Percentiles rank a stretch among this genome's conserved stretches.
These are phyloP conservation scores for Holocentrus rufus DNA, from an alignment of 2,797 vertebrate genomes.

Conservation along the genomic window DNA sequence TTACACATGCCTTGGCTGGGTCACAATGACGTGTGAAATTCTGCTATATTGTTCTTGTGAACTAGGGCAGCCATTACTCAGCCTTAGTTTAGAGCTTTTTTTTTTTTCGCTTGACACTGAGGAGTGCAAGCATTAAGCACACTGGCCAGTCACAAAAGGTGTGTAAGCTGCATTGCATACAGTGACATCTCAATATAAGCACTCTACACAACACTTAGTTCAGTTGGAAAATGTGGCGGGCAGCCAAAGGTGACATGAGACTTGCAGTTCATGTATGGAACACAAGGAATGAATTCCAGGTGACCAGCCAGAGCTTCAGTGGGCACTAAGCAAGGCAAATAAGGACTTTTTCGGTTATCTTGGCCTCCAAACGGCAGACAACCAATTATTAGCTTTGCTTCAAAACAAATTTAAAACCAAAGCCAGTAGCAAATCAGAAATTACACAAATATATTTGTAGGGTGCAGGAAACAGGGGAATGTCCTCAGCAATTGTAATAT, in stretches of 20 bases:
- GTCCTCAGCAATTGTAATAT: not conserved
- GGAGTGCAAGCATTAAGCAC: slow-evolving; percentile 12
- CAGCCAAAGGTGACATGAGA: not conserved
- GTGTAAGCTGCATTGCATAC: not conserved
- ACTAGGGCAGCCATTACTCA: slow-evolving; percentile 61
- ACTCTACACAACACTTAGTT: not conserved
- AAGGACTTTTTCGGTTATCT: not conserved
- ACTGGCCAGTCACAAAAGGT: slow-evolving; percentile 21
- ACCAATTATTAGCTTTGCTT: slow-evolving; percentile 1
- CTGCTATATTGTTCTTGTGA: slow-evolving; percentile 69
- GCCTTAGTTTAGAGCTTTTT: slow-evolving; percentile 24
- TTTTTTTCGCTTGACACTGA: not conserved
- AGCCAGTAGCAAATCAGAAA: not conserved
- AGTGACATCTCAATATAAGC: not conserved
- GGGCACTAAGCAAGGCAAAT: slow-evolving; percentile 17
- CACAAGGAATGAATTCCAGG: slow-evolving; percentile 45
- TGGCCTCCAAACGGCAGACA: not conserved
- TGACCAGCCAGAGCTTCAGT: slow-evolving; percentile 19
- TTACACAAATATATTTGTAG: not conserved
- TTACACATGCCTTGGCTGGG: slow-evolving; percentile 51
- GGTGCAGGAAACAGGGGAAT: not conserved
- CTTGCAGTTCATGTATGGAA: slow-evolving; percentile 4
- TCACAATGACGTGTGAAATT: slow-evolving; percentile 71
- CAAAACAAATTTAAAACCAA: not conserved
- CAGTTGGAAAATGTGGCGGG: not conserved